Evolutionary conservation across 2,888 invertebrate species (phyloP).

Genomic region (Spisula subtruncata): DNA sequence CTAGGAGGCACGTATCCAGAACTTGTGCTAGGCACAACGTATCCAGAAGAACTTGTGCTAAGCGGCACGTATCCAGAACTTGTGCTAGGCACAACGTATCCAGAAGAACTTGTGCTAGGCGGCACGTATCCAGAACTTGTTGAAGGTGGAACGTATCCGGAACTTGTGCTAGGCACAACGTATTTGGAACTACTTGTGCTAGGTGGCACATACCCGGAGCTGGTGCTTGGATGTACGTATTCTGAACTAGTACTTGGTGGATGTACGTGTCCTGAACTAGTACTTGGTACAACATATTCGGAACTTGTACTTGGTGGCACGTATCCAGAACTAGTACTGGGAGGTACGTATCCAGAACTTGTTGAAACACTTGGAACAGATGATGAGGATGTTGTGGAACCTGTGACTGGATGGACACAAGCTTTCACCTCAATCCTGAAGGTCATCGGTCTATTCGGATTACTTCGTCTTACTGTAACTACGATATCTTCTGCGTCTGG

Average conservation of each 20-base stretch:
- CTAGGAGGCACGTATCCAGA: background rate
- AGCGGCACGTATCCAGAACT: background rate
- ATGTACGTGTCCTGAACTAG: too few species aligned
- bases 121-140: too few species aligned
- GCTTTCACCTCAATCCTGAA: constrained; percentile 40
- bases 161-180: background rate
- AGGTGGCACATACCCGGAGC: too few species aligned
- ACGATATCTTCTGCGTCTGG: constrained; percentile 43
- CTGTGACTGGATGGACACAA: constrained; percentile 30
- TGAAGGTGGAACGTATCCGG: too few species aligned
- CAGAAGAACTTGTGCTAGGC: too few species aligned
- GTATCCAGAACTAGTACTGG: background rate
- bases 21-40: background rate
- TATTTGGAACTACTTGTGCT: background rate
- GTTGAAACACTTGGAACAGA: background rate
- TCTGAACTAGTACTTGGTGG: too few species aligned
- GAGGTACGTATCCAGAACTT: background rate
- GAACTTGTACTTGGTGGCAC: background rate
- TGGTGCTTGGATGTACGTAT: too few species aligned
- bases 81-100: too few species aligned
- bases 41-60: too few species aligned
- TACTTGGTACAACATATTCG: too few species aligned
- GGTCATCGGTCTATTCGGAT: constrained; percentile 24
- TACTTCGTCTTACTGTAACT: constrained; percentile 16
- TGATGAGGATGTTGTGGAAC: background rate